Evolutionary conservation across 1,140 invertebrate species (phyloP).

Genomic region (Pseudomyrmex gracilis): DNA sequence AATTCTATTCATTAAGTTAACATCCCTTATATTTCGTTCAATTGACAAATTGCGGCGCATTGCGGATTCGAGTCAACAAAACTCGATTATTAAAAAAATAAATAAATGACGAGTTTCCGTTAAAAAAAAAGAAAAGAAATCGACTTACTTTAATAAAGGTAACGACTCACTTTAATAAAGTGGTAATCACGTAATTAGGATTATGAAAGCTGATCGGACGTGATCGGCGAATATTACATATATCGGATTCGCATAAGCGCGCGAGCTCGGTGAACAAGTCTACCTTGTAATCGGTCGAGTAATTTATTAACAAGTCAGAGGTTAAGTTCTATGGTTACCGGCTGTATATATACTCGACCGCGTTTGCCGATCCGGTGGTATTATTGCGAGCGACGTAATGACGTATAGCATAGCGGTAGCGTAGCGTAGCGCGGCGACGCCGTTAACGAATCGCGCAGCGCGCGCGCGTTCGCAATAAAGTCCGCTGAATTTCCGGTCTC

Average conservation of each 20-base stretch:
- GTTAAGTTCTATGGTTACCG: conserved; percentile 45
- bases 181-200: background rate
- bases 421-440: conserved; percentile 37
- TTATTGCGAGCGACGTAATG: conserved; percentile 51
- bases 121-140: background rate
- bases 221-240: conserved; percentile 3
- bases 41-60: conserved; percentile 12
- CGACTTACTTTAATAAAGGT: background rate
- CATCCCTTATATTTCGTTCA: conserved; percentile 15
- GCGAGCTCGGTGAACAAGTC: conserved; percentile 34
- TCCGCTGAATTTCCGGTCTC: conserved; percentile 50
- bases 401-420: conserved; percentile 34
- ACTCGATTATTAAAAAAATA: background rate
- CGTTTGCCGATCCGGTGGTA: conserved; percentile 15
- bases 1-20: conserved; percentile 56
- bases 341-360: conserved; percentile 19
- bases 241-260: conserved; percentile 43
- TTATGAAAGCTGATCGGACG: background rate
- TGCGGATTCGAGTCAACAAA: background rate
- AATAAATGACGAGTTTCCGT: no score
- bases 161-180: background rate
- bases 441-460: conserved; percentile 51
- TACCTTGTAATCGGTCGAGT: conserved; percentile 40
- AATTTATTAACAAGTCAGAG: conserved; percentile 56
- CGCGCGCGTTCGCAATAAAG: conserved; percentile 35